Base-by-base conservation (phyloP, 2,113 vertebrate species). In the Halichoeres trimaculatus region DNA sequence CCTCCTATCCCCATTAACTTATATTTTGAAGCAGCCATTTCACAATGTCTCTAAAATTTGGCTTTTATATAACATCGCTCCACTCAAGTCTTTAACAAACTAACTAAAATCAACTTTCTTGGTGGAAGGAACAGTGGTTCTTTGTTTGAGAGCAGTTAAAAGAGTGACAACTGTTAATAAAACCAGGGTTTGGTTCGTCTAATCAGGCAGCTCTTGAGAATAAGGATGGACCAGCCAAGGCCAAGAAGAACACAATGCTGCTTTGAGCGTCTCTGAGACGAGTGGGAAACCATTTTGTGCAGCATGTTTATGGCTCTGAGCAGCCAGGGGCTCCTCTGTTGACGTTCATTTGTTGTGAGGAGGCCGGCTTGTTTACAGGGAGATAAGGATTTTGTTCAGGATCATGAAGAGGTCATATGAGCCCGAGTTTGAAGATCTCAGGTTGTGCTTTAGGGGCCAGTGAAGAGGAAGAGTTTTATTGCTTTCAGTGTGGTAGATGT, bases 281-380 rank as follows among this genome's bases (percentile, higher is more conserved):
- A 48, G 45, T 10, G 65, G 70, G 70, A 69, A 59, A 68, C 65
- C 81, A 78, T 86, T 83, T 82, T 80, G 73, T 68, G 64, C 24
- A 38, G 40, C 0, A 11, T 79, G 86, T 90, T 87, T 87, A 79
- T 36, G 72, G 56, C 34, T 17, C 26, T 48, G 40, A 63, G 73
- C 45, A 63, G 84, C 69, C 56, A n/a, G 45, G 60, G 26, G 69
- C 71, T 82, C 40, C 72, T 72, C 81, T 88, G 82, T 83, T 85
- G 79, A 86, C 77, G 66, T 74, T 82, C 73, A 57, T 62, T 73
- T 81, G 41, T 78, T 78, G 77, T 56, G 78, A 68, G 84, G 80
- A 64, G 69, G 43, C 67, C 5, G 45, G 56, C 50, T 10, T 85
- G 86, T 89, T 87, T 78, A 84, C 75, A 76, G 36, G 13, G 67